Evolutionary conservation across 2,888 invertebrate genomes (phyloP).

Genomic region (Caenorhabditis japonica): DNA sequence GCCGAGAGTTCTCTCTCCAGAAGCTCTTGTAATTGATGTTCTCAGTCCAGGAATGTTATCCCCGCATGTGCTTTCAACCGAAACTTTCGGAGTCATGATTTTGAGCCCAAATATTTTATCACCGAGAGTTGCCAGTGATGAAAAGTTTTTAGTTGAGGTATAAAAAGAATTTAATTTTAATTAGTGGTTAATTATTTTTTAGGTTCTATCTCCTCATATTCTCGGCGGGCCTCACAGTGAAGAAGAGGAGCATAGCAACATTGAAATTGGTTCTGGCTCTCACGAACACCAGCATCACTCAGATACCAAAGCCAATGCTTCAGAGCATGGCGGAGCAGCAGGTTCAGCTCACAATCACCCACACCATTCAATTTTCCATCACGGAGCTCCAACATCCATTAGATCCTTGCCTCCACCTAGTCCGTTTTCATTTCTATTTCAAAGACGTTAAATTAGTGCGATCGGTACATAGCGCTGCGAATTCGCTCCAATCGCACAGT

Average conservation of each 20-base stretch:
- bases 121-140: slow-evolving; percentile 67
- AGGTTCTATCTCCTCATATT: slow-evolving; percentile 68
- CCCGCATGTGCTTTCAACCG: slow-evolving; percentile 66
- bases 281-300: slow-evolving; percentile 34
- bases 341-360: slow-evolving; percentile 6
- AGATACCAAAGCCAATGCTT: slow-evolving; percentile 1
- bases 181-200: not conserved
- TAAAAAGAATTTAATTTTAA: not conserved
- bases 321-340: not conserved
- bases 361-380: slow-evolving; percentile 37
- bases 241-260: slow-evolving; percentile 63
- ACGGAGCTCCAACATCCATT: slow-evolving; percentile 25
- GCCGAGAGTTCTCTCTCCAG: slow-evolving; percentile 69
- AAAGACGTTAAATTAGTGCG: too few species aligned
- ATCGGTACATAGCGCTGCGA: too few species aligned
- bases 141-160: slow-evolving; percentile 67
- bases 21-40: slow-evolving; percentile 70
- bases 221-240: slow-evolving; percentile 67
- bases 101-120: slow-evolving; percentile 72
- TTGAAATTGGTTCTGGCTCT: slow-evolving; percentile 54
- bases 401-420: slow-evolving; percentile 22
- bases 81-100: slow-evolving; percentile 65
- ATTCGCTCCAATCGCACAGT: too few species aligned
- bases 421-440: slow-evolving; percentile 15
- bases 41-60: slow-evolving; percentile 70